Percentiles rank a stretch among this genome's conserved stretches.
Conservation (phyloP, 2,113 vertebrate species). For the Tachuris rubrigastra region DNA sequence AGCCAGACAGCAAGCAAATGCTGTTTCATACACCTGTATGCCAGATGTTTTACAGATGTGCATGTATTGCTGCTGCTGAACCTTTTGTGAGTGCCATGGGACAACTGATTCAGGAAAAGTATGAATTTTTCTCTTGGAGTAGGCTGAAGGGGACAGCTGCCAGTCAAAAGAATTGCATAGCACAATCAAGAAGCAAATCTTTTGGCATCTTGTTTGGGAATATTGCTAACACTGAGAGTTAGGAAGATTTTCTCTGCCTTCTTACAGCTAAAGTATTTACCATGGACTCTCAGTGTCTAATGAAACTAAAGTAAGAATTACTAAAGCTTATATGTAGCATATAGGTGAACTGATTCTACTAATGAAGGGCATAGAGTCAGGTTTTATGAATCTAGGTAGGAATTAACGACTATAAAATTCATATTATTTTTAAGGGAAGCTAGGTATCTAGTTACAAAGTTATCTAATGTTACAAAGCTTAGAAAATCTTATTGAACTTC, state of each 20-base stretch:
- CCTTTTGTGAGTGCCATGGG: neutral
- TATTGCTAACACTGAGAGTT: neutral
- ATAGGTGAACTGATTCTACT: neutral
- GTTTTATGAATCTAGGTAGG: neutral
- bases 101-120: neutral
- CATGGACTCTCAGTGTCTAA: neutral
- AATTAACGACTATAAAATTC: neutral
- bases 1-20: slow-evolving; percentile 41
- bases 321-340: neutral
- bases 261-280: neutral
- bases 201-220: neutral
- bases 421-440: neutral
- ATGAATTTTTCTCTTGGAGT: neutral
- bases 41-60: slow-evolving; percentile 46
- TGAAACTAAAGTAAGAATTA: neutral
- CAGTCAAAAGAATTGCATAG: neutral
- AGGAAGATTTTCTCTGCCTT: neutral
- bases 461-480: neutral
- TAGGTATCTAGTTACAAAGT: neutral
- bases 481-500: neutral
- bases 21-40: slow-evolving; percentile 28
- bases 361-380: neutral
- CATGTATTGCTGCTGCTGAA: neutral
- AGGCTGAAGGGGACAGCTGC: neutral
- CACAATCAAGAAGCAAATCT: neutral